These are phyloP conservation scores for Amblyraja radiata DNA, from an alignment of 2,797 vertebrate species.

Conservation along the genomic window DNA sequence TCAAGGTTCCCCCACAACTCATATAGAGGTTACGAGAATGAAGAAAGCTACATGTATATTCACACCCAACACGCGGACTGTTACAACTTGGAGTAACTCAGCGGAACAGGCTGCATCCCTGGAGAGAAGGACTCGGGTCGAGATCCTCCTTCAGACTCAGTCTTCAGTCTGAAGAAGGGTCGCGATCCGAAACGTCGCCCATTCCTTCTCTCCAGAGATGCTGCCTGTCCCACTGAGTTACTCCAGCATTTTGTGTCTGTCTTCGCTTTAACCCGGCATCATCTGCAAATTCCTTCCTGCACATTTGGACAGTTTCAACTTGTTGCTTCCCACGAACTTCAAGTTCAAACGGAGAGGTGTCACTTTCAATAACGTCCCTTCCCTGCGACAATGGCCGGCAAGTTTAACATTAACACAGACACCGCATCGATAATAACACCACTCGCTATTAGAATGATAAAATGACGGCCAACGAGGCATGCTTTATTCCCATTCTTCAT, in stretches of 20 bases:
- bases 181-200: no score
- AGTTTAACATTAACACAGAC: slow-evolving; percentile 84
- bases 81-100: neutral
- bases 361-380: slow-evolving; percentile 6
- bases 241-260: no score
- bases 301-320: neutral
- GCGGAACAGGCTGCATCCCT: no score
- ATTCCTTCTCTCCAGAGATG: no score
- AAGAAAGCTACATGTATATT: neutral
- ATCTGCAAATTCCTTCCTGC: no score
- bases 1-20: neutral
- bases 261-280: no score
- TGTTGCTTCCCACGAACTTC: neutral
- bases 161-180: no score
- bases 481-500: slow-evolving; percentile 90
- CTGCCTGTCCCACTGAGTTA: no score
- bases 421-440: slow-evolving; percentile 89
- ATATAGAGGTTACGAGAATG: neutral
- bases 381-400: slow-evolving; percentile 52
- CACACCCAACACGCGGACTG: neutral
- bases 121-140: no score
- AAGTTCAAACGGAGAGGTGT: slow-evolving; percentile 22
- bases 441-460: slow-evolving; percentile 89
- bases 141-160: no score
- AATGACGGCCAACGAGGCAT: slow-evolving; percentile 57